Base-by-base conservation (phyloP, 2,888 invertebrate species). In the Lydus trimaculatus region DNA sequence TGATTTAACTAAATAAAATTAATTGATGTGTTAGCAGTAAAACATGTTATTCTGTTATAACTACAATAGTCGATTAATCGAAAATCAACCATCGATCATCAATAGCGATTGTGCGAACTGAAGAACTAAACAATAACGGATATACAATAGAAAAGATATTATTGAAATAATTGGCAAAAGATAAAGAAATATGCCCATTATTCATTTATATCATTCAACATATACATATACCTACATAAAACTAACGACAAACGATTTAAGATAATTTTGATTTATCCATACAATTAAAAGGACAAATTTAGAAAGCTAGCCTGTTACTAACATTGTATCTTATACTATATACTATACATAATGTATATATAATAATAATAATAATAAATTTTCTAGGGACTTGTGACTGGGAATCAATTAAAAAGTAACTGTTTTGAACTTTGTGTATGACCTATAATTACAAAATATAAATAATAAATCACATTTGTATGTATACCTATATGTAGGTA, bases 371-470 rank as follows among this genome's bases (percentile, higher is more conserved):
- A n/a, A n/a, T n/a, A 56, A 56, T 56, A 56, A 56, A 56, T 56
- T 56, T 28, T 25, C 25, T 11, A 56, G 11, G 28, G 28, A 56
- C 56, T 56, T 56, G 56, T 15, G 56, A 25, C 25, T 56, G 28
- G 48, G 43, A 73, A 72, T 73, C 73, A 72, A 72, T 75, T 73
- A 73, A 70, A 65, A 75, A 69, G 70, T 66, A 56, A 64, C 63
- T 61, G 61, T 61, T 63, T 43, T 69, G 67, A 72, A 74, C 66
- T 63, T 25, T 56, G 7, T 28, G 64, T 65, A 48, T 71, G 72
- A 70, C 73, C 74, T 67, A 70, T 75, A 76, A 76, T 76, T 76
- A 75, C 69, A 69, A 66, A 65, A 71, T 69, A 43, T 61, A 13
- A 23, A 65, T 43, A 72, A 74, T 76, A 76, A 76, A 73, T 76